phyloP scores from a whole-genome alignment of 2,113 vertebrate genomes.

The Leucopternis melanops region DNA sequence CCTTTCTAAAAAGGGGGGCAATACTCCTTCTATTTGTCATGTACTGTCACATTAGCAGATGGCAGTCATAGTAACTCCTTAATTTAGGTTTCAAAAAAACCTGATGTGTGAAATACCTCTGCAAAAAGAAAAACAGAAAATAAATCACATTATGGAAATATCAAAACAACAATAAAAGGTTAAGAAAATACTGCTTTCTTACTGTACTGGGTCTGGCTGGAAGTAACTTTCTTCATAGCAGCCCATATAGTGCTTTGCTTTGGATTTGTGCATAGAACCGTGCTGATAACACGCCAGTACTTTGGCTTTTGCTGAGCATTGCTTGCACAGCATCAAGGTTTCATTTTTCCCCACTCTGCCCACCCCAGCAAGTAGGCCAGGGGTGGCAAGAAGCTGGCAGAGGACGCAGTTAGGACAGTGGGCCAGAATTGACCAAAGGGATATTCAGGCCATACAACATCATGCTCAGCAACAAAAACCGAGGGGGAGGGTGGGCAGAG shows the following conservation, averaged over 20 bases:
- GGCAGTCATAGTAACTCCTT: not conserved
- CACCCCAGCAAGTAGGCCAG: not conserved
- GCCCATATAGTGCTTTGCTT: accelerated
- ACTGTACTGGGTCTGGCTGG: not conserved
- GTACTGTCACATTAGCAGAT: not conserved
- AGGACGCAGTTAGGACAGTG: not conserved
- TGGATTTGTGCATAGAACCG: not conserved
- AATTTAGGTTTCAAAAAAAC: not conserved
- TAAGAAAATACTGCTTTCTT: not conserved
- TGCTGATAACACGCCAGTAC: not conserved
- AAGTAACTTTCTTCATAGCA: not conserved
- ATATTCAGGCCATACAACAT: not conserved
- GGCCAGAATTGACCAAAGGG: not conserved
- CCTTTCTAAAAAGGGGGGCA: not conserved
- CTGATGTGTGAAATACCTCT: not conserved
- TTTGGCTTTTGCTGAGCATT: not conserved
- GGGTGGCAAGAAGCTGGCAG: not conserved
- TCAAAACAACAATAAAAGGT: not conserved
- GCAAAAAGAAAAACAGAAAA: not conserved
- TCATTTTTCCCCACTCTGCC: not conserved
- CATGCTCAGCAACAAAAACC: not conserved
- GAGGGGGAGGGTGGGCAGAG: not conserved
- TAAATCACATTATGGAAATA: not conserved
- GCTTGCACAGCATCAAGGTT: not conserved
- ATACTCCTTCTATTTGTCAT: not conserved